These are phyloP conservation scores for Phenganax subtilis DNA, from an alignment of 92 coral and sea anemone genomes.

Conservation along the genomic window DNA sequence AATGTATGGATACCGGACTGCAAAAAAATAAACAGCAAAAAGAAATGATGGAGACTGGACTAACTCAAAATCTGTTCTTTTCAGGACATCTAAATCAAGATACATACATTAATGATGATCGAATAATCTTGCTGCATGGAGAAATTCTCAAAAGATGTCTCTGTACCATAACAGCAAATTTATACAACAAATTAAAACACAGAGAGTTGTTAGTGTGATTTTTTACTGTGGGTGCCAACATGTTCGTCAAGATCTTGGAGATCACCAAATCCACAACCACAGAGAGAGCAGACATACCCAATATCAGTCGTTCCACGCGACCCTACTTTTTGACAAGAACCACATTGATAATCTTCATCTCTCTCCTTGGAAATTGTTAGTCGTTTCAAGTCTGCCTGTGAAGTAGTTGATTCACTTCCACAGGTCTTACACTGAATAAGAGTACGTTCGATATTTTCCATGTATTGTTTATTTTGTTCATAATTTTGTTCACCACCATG, in stretches of 20 bases:
- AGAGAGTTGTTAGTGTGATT: neutral
- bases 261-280: slow-evolving; percentile 1
- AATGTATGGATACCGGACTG: too few species aligned
- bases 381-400: neutral
- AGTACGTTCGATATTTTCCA: neutral
- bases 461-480: neutral
- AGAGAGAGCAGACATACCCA: slow-evolving; percentile 1
- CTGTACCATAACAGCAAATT: too few species aligned
- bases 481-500: too few species aligned
- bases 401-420: neutral
- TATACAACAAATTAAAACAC: neutral
- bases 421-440: neutral
- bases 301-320: neutral
- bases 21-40: too few species aligned
- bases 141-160: too few species aligned
- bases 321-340: neutral
- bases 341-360: neutral
- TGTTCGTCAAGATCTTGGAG: slow-evolving; percentile 1
- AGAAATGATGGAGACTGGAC: too few species aligned
- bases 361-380: neutral
- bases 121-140: too few species aligned
- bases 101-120: too few species aligned
- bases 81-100: too few species aligned
- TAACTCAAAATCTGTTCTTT: too few species aligned
- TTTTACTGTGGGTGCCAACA: neutral